Conservation (phyloP, 2,888 invertebrate species). For the Chrysomela aeneicollis region DNA sequence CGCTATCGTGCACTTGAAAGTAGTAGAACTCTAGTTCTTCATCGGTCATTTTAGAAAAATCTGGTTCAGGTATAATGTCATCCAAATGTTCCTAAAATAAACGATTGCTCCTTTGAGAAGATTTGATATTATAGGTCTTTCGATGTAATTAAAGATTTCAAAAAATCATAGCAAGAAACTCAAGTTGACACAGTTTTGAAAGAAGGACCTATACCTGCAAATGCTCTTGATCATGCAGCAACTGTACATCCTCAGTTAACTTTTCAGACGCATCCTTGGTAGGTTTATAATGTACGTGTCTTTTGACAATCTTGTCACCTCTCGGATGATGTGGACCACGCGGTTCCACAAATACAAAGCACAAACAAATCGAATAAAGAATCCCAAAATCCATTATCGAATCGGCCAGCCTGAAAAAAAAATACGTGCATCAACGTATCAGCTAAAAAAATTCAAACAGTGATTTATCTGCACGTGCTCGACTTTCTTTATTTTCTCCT, state of each 20-base stretch:
- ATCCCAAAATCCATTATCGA: constrained; percentile 1
- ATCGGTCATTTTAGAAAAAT: constrained; percentile 76
- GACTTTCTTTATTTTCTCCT: constrained; percentile 18
- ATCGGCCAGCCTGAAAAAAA: neutral
- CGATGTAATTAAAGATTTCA: too few relatives aligned
- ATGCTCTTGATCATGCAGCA: constrained; percentile 74
- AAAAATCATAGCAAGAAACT: too few relatives aligned
- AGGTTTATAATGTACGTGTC: constrained; percentile 70
- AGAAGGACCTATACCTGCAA: too few relatives aligned
- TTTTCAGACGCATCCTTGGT: constrained; percentile 63
- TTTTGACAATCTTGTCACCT: constrained; percentile 60
- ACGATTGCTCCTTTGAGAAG: too few relatives aligned
- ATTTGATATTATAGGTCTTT: too few relatives aligned
- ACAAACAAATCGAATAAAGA: constrained; percentile 12
- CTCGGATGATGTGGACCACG: constrained; percentile 74
- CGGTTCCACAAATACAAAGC: constrained; percentile 55
- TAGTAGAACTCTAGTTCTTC: constrained; percentile 88
- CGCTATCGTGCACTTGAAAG: constrained; percentile 88
- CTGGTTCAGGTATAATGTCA: constrained; percentile 61
- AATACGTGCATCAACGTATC: too few relatives aligned
- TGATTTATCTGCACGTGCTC: neutral
- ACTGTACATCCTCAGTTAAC: constrained; percentile 73
- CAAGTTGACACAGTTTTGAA: too few relatives aligned
- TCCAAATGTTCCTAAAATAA: constrained; percentile 57
- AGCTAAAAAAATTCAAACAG: too few relatives aligned